Evolutionary conservation across 2,797 vertebrate genomes (phyloP).

Genomic region (Girardinus metallicus): DNA sequence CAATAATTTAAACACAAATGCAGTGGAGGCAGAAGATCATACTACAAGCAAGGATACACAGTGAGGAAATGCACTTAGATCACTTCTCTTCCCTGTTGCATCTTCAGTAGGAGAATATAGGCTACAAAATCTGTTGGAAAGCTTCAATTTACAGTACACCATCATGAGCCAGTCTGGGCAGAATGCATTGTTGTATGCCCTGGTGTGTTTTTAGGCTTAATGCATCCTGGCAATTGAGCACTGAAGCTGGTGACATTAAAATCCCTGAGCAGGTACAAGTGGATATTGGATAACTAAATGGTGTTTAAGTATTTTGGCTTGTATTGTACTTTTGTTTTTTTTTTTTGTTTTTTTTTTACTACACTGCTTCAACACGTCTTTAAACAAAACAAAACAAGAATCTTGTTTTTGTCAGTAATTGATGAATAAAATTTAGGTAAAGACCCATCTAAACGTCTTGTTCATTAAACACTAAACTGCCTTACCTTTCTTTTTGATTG

Average conservation of each 20-base stretch:
- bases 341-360: neutral
- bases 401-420: neutral
- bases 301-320: neutral
- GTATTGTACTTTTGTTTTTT: neutral
- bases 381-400: neutral
- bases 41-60: neutral
- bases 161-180: neutral
- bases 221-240: neutral
- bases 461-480: neutral
- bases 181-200: neutral
- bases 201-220: slow-evolving; percentile 1
- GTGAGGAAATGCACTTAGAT: neutral
- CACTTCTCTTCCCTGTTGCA: neutral
- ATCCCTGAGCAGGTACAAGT: neutral
- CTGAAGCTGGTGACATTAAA: neutral
- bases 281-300: neutral
- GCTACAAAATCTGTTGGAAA: neutral
- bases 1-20: neutral
- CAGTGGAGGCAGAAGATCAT: neutral
- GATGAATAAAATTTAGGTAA: neutral
- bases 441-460: neutral
- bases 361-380: neutral
- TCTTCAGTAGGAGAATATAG: slow-evolving; percentile 1
- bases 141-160: neutral
- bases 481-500: neutral